Evolutionary conservation across 2,113 vertebrate genomes (phyloP), one percentile per base, ranked within the genome.

Genomic region (Rhodinocichla rosea): DNA sequence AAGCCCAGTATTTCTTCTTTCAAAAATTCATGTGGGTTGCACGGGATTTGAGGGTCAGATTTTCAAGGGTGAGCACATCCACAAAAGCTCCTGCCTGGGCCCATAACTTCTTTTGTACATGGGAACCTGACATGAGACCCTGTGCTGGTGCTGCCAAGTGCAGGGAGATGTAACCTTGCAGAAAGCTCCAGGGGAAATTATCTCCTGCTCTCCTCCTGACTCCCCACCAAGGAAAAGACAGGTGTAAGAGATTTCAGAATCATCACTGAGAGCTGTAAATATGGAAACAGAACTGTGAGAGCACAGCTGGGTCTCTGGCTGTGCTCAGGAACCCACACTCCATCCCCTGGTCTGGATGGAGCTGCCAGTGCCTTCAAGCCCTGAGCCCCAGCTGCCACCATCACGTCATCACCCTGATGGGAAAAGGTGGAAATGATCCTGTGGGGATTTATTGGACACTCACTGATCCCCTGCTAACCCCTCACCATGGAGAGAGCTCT

Each of bases 401-500:
- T 44, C 17, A 2, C 2, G 0, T 30, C 76, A 60, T 45, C 10
- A 26, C 10, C 24, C 53, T 32, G 59, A 40, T 9, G 28, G 64
- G 55, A 50, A 77, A 35, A n/a, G 68, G 32, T 65, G 45, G 35
- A n/a, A 27, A 15, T 6, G 21, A 14, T 15, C 3, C 62, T 3
- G 0, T 1, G 11, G 57, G 68, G 40, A 17, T 32, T n/a, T 23
- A 47, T n/a, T 39, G 76, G 62, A 26, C 71, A 52, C 28, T 20
- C 35, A 3, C 18, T 13, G 8, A 14, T 11, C 27, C 19, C 12
- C 26, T 21, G 16, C 39, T 4, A 1, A 18, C 53, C 39, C 27
- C 47, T 47, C 14, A 2, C 7, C 57, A 4, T 2, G 53, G 21
- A 37, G 32, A 27, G 57, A 4, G 18, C 7, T 1, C 6, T 3